A percentile compares a stretch with the other conserved stretches of the same genome.
phyloP scores from a whole-genome alignment of 2,797 vertebrate genomes.

The Sitta carolinensis region DNA sequence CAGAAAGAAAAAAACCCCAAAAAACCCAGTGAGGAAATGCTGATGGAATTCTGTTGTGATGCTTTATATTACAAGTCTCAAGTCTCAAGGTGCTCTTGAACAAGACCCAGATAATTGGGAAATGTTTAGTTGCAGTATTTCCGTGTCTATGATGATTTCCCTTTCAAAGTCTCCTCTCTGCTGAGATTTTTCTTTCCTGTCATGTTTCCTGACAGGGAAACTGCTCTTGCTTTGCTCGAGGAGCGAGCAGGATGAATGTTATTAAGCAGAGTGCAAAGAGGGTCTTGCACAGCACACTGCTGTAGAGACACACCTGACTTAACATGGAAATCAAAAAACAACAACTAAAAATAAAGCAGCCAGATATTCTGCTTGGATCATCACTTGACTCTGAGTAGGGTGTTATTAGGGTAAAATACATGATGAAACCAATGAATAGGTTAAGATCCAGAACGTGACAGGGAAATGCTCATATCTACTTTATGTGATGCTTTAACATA shows the following conservation, averaged over 20 bases:
- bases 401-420: not conserved
- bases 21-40: not conserved
- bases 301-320: not conserved
- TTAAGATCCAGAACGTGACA: not conserved
- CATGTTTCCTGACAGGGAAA: not conserved
- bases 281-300: not conserved
- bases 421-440: not conserved
- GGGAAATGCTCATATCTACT: not conserved
- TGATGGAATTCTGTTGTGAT: not conserved
- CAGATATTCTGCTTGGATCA: not conserved
- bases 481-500: not conserved
- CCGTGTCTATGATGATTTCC: not conserved
- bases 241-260: not conserved
- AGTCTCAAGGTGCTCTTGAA: not conserved
- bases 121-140: constrained; percentile 1
- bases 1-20: too few relatives aligned
- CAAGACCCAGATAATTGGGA: not conserved
- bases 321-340: not conserved
- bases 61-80: not conserved
- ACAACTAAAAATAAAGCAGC: not conserved
- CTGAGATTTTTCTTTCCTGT: not conserved
- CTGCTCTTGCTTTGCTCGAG: not conserved
- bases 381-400: not conserved
- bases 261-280: not conserved
- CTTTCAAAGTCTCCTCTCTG: not conserved